These are phyloP conservation scores for Trissolcus japonicus DNA, from an alignment of 2,888 invertebrate species.

Conservation along the genomic window DNA sequence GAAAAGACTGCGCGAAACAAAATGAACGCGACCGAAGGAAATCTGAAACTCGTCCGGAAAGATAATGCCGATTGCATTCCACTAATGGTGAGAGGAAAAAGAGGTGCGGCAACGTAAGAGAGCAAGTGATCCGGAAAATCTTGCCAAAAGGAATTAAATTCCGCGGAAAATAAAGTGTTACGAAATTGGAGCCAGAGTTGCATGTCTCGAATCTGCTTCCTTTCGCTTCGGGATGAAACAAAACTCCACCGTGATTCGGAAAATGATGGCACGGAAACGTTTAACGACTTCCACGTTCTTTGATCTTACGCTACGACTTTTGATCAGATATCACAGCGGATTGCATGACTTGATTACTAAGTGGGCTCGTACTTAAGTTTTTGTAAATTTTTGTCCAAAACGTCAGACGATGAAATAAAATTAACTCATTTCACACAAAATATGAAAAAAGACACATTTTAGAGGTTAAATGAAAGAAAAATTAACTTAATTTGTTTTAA, in stretches of 20 bases:
- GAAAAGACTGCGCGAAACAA: conserved; percentile 56
- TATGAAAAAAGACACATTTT: no score
- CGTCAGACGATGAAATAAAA: no score
- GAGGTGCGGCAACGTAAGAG: conserved; percentile 3
- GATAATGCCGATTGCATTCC: conserved; percentile 31
- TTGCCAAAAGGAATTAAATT: conserved; percentile 36
- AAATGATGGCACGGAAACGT: conserved; percentile 19
- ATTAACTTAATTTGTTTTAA: no score
- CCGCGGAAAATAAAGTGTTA: conserved; percentile 45
- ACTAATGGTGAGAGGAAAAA: conserved; percentile 35
- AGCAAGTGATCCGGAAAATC: conserved; percentile 36
- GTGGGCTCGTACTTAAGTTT: no score
- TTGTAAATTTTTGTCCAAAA: no score
- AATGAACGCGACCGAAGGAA: conserved; percentile 30
- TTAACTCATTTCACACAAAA: no score
- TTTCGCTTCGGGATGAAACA: conserved; percentile 16
- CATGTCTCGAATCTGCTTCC: conserved; percentile 7
- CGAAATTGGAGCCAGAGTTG: conserved; percentile 22
- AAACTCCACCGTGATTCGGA: background rate
- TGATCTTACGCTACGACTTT: conserved; percentile 7
- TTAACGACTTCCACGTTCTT: conserved; percentile 20
- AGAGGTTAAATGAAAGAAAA: no score
- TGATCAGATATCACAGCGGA: background rate
- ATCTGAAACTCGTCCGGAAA: conserved; percentile 15
- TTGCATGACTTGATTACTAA: no score